Percentiles rank a stretch among this genome's conserved stretches.
Evolutionary conservation across 2,113 vertebrate species (phyloP).

Genomic region (Pteruthius melanotis): DNA sequence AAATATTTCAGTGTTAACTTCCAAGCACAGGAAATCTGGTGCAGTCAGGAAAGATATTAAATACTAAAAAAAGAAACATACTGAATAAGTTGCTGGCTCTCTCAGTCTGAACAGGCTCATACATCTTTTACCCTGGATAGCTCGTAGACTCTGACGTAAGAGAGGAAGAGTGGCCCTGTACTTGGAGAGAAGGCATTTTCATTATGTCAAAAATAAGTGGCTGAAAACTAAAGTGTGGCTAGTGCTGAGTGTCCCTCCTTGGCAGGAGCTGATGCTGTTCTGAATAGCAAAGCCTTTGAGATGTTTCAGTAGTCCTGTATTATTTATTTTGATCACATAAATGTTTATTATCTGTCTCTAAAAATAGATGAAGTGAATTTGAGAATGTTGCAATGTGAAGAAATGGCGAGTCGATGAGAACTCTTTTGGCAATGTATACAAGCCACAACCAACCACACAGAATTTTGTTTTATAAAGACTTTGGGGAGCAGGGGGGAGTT

Average conservation of each 20-base stretch:
- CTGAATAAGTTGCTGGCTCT: background rate
- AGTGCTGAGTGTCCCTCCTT: background rate
- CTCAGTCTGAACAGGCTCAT: background rate
- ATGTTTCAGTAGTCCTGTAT: conserved; percentile 16
- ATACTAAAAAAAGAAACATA: background rate
- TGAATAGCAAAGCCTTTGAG: background rate
- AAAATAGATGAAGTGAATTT: background rate
- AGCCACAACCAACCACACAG: background rate
- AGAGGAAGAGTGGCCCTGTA: background rate
- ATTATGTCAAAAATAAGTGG: background rate
- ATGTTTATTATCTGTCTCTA: conserved; percentile 21
- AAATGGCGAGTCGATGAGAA: background rate
- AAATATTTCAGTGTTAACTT: background rate
- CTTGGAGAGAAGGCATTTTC: background rate
- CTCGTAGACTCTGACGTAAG: background rate
- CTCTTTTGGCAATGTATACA: background rate
- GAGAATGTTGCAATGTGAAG: background rate
- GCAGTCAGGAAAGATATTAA: background rate
- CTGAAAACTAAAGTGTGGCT: background rate
- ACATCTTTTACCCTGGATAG: background rate
- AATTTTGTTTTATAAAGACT: background rate
- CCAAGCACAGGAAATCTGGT: background rate
- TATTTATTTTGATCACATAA: conserved; percentile 39
- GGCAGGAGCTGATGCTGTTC: background rate
- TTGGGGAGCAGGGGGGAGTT: fast-evolving